Evolutionary conservation across 2,113 vertebrate genomes (phyloP), one percentile per base, ranked within the genome.

Genomic region (Pseudorasbora parva): DNA sequence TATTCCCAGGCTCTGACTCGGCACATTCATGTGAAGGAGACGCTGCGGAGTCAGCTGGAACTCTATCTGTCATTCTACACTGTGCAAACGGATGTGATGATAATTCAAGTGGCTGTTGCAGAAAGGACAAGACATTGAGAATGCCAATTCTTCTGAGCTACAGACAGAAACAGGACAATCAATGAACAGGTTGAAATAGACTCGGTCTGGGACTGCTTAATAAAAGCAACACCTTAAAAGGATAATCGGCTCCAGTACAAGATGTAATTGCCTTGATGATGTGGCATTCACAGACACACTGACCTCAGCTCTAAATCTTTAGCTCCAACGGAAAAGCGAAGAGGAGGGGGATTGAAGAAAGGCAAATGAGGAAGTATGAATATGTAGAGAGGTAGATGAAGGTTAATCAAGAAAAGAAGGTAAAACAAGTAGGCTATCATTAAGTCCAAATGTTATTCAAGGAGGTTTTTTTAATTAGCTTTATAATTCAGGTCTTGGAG

Each of bases 321-420:
- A 95, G 90, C 96, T 90, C 8, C 94, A 95, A 56, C 95, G 91
- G 83, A 94, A 95, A 73, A 94, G 94, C 95, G 91, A 0, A n/a
- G 23, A 41, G 45, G 59, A 62, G 23, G 12, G 25, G 14, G 23
- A 15, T 19, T 21, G 25, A 12, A 41, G 1, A 77, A 33, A 54
- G 25, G 15, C 71, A 49, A 74, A 56, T 75, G 49, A 75, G 25
- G 27, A 56, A 5, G 8, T 54, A 78, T 33, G 21, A 60, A 54
- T 75, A 19, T 56, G 49, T 33, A 54, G 73, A 76, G 30, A 56
- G 30, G 17, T 15, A 33, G 19, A 75, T 56, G 49, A 15, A 60
- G 54, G 56, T 45, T 60, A 60, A 43, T 59, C 33, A 60, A 43
- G 12, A 25, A 43, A 78, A 60, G 56, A 21, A 59, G 33, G 30